A percentile compares a stretch with the other conserved stretches of the same genome.
Conservation (phyloP, 1,140 invertebrate genomes). For the Drosophila sproati region DNA sequence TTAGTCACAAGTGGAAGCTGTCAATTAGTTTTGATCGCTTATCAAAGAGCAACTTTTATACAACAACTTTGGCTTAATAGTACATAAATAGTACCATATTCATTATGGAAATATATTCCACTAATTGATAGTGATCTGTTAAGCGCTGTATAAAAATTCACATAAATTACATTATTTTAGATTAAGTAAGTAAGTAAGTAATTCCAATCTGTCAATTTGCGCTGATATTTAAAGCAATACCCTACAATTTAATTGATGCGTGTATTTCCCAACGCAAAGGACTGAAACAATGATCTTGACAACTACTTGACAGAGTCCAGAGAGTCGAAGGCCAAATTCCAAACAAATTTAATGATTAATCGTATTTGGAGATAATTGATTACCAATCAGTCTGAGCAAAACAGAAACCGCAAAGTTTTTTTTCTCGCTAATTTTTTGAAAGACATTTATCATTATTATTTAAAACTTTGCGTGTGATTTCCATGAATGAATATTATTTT, state of each 20-base stretch:
- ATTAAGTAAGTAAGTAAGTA: too few relatives aligned
- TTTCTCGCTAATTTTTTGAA: background rate
- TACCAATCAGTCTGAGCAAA: background rate
- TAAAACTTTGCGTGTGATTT: background rate
- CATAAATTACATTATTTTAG: background rate
- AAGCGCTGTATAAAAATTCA: background rate
- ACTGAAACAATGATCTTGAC: background rate
- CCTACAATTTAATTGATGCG: too few relatives aligned
- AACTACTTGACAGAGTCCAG: slow-evolving; percentile 2
- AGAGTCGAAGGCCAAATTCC: slow-evolving; percentile 6
- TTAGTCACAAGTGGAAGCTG: slow-evolving; percentile 2
- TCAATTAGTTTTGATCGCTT: background rate
- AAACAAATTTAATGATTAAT: background rate
- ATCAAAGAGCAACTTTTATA: background rate
- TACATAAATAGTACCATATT: background rate
- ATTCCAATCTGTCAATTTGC: too few relatives aligned
- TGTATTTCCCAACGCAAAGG: background rate
- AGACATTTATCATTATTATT: background rate
- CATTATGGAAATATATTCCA: background rate
- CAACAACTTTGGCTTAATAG: background rate
- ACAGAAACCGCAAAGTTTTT: background rate
- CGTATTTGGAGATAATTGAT: slow-evolving; percentile 2
- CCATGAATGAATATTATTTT: background rate
- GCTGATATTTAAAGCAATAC: too few relatives aligned
- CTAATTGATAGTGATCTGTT: too few relatives aligned